phyloP scores from a whole-genome alignment of 2,888 invertebrate genomes.

The Axea sp. region DNA sequence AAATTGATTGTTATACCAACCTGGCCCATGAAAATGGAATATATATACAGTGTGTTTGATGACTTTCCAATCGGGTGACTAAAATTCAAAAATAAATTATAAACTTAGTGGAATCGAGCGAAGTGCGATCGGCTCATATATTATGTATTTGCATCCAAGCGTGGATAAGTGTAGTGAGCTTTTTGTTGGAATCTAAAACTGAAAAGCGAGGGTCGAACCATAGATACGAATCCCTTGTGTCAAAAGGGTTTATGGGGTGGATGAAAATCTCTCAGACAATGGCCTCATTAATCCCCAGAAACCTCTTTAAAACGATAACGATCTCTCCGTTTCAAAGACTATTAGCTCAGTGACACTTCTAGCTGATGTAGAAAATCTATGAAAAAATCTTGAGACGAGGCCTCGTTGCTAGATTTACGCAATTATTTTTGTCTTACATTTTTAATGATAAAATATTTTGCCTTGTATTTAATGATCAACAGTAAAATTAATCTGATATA shows the following conservation, averaged over 20 bases:
- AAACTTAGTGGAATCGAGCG: conserved; percentile 49
- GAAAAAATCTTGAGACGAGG: conserved; percentile 43
- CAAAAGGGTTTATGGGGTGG: conserved; percentile 74
- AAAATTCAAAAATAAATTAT: conserved; percentile 62
- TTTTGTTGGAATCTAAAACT: conserved; percentile 59
- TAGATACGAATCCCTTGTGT: conserved; percentile 64
- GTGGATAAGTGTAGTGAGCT: conserved; percentile 63
- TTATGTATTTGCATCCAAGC: conserved; percentile 58
- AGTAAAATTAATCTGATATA: no score
- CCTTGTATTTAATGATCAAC: no score
- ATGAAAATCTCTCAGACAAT: conserved; percentile 74
- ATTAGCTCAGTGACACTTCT: conserved; percentile 54
- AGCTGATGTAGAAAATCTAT: conserved; percentile 45
- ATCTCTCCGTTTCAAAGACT: conserved; percentile 56
- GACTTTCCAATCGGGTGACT: conserved; percentile 51
- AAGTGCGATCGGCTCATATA: conserved; percentile 62
- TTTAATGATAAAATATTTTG: no score
- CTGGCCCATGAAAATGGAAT: conserved; percentile 17
- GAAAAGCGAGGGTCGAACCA: conserved; percentile 64
- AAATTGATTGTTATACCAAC: conserved; percentile 40
- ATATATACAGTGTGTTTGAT: conserved; percentile 37
- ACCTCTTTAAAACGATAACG: conserved; percentile 65
- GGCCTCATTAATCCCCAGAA: conserved; percentile 73
- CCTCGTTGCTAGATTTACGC: no score
- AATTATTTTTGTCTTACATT: no score